Evolutionary conservation across 2,888 invertebrate genomes (phyloP).

Genomic region (Oscheius sp.): DNA sequence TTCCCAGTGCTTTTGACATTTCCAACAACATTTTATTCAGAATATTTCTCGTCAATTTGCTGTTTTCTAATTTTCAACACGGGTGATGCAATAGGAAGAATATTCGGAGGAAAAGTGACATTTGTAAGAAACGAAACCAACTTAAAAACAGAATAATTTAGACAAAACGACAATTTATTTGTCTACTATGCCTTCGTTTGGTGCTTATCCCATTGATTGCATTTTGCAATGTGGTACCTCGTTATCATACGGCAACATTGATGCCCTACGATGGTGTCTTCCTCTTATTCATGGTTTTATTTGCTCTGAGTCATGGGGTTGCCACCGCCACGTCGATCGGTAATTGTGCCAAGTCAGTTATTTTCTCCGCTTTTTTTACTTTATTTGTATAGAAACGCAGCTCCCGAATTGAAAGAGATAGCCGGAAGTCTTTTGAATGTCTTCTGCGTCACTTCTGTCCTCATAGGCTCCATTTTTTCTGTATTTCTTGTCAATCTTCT

Average conservation of each 20-base stretch:
- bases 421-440: constrained; percentile 46
- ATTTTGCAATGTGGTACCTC: constrained; percentile 54
- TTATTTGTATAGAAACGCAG: constrained; percentile 12
- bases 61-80: constrained; percentile 58
- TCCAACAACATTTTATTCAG: constrained; percentile 25
- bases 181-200: constrained; percentile 25
- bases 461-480: constrained; percentile 46
- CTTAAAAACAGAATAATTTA: not conserved
- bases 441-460: constrained; percentile 48
- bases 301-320: constrained; percentile 56
- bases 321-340: constrained; percentile 50
- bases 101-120: constrained; percentile 40
- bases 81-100: constrained; percentile 54
- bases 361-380: not conserved
- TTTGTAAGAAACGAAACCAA: constrained; percentile 37
- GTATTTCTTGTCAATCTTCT: constrained; percentile 38
- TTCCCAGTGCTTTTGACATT: constrained; percentile 8
- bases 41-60: constrained; percentile 56
- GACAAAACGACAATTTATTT: constrained; percentile 1
- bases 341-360: constrained; percentile 45
- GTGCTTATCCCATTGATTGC: constrained; percentile 52
- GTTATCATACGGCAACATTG: constrained; percentile 47
- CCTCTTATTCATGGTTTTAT: constrained; percentile 49
- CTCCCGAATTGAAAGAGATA: constrained; percentile 29
- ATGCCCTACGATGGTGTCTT: constrained; percentile 58